Conservation (phyloP, 2,113 vertebrate genomes). For the Antennarius striatus region DNA sequence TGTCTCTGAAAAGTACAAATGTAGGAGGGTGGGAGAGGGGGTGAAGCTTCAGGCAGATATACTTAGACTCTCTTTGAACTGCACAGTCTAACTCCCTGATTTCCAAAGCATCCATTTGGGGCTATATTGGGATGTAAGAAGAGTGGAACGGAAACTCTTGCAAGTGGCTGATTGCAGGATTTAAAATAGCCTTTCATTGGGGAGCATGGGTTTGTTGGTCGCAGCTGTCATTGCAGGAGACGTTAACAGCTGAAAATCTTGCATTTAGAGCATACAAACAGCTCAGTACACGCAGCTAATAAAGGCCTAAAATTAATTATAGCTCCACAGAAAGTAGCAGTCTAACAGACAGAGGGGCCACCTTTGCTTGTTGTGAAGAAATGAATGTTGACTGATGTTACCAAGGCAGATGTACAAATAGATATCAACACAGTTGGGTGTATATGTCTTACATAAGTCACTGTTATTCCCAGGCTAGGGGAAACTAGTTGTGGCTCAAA, state of each 20-base stretch:
- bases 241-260: constrained; percentile 53
- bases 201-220: constrained; percentile 55
- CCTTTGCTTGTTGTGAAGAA: constrained; percentile 18
- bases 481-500: too few species aligned
- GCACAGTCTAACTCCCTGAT: constrained; percentile 29
- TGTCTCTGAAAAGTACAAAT: constrained; percentile 44
- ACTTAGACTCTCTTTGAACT: constrained; percentile 27
- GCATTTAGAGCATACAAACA: constrained; percentile 18
- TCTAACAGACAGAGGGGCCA: background rate
- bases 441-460: background rate
- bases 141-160: constrained; percentile 64
- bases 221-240: constrained; percentile 60
- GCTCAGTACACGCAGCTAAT: background rate
- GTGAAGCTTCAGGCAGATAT: constrained; percentile 28
- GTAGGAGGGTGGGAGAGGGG: background rate
- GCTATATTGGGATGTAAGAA: constrained; percentile 69
- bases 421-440: background rate
- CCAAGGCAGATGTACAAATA: constrained; percentile 14
- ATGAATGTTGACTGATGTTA: constrained; percentile 3
- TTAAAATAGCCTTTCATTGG: constrained; percentile 62
- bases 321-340: constrained; percentile 1
- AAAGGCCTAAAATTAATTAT: constrained; percentile 15
- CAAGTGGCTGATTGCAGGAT: constrained; percentile 58
- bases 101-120: constrained; percentile 62
- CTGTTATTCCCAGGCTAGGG: background rate